Percentiles rank a stretch among this genome's conserved stretches.
phyloP scores from a whole-genome alignment of 2,888 invertebrate species.

The Eremobia ochroleuca region DNA sequence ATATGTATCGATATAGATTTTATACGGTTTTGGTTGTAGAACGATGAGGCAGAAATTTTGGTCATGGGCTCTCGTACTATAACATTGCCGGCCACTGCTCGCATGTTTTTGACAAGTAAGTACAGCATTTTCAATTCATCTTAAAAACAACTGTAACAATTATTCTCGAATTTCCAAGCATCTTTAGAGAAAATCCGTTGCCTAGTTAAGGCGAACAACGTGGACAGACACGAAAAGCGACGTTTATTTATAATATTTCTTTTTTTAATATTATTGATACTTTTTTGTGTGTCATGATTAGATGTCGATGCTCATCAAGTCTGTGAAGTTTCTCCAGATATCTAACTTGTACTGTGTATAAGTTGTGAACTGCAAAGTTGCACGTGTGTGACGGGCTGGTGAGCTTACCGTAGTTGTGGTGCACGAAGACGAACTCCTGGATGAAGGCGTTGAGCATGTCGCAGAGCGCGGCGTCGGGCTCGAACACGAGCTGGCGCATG shows the following conservation, averaged over 20 bases:
- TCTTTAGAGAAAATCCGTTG: background rate
- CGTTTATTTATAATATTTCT: too few species aligned
- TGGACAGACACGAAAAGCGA: background rate
- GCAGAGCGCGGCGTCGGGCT: conserved; percentile 95
- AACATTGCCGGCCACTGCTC: background rate
- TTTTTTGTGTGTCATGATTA: background rate
- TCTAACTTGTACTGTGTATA: background rate
- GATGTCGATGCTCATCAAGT: background rate
- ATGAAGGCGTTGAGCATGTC: conserved; percentile 97
- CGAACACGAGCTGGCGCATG: conserved; percentile 93
- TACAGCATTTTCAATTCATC: background rate
- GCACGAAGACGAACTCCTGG: conserved; percentile 97
- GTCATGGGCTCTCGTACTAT: background rate
- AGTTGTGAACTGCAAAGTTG: background rate
- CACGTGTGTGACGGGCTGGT: background rate
- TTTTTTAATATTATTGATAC: background rate
- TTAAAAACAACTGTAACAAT: background rate
- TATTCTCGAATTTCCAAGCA: background rate
- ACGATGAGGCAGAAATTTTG: too few species aligned
- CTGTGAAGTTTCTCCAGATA: background rate
- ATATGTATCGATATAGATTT: background rate
- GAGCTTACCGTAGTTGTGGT: conserved; percentile 96
- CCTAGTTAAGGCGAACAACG: too few species aligned
- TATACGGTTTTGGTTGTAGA: background rate
- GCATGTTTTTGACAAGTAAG: background rate